Evolutionary conservation across 2,797 vertebrate species (phyloP), one percentile per base, ranked within the genome.

Genomic region (Cetoscarus ocellatus): DNA sequence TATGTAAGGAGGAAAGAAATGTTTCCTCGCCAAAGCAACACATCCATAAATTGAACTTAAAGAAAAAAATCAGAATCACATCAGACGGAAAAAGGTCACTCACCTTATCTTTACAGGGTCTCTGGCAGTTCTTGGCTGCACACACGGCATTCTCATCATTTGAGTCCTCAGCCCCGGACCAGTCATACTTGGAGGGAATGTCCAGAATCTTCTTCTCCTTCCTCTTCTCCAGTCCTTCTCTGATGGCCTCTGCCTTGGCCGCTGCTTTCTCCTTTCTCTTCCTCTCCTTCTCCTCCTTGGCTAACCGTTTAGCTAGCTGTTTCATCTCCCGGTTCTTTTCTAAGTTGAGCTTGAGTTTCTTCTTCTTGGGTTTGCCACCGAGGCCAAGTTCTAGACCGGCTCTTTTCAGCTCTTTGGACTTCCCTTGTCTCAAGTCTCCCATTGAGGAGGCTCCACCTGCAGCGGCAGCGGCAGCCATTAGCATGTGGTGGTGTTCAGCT

Each of bases 61-160:
- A 40, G 3, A 10, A 40, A 35, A 38, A 17, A 9, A n/a, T n/a
- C 4, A 12, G 35, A 35, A 5, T 53, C 3, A n/a, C 27, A 6
- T 13, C 5, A 3, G 11, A 14, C 11, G 18, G 9, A 6, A 18
- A 10, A 19, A 34, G 3, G 6, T 8, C 54, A 8, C 79, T 95
- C 88, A 99, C 98, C 95, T 99, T 99, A 76, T 99, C 98, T 88
- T 98, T 99, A 91, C 98, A 99, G 17, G 98, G 98, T 54, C 98
- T 93, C 75, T 98, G 97, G 88, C 98, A 99, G 93, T 96, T 98
- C 77, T 97, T 97, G 2, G 98, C 95, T 0, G 98, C 98, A 14
- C 98, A 99, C 7, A 99, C 96, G 0, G 98, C 98, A 0, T 99
- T 99, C 88, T 99, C 98, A 1, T 99, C 98, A 12, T 99, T 99